A percentile compares a stretch with the other conserved stretches of the same genome.
Conservation (phyloP, 2,113 vertebrate species). For the Poecile atricapillus region DNA sequence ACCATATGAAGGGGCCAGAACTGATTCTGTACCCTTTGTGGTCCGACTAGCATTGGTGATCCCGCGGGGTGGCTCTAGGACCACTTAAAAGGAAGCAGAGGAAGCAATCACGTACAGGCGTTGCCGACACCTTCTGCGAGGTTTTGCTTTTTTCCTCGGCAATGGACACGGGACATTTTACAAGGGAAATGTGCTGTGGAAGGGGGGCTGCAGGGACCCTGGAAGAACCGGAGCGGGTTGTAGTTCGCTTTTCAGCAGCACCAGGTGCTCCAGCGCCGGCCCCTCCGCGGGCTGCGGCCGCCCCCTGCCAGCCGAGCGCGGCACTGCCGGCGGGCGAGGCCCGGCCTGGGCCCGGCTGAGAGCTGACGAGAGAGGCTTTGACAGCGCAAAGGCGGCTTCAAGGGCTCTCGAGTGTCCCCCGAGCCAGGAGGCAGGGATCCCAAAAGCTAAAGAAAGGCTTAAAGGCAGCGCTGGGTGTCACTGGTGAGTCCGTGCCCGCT, state of each 20-base stretch:
- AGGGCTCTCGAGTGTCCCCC: background rate
- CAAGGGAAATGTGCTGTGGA: background rate
- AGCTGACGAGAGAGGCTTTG: fast-evolving
- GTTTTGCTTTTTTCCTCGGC: background rate
- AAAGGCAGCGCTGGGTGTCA: background rate
- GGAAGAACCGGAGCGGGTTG: fast-evolving
- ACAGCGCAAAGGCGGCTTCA: fast-evolving
- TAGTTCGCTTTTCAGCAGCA: fast-evolving
- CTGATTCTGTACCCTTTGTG: background rate
- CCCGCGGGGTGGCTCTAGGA: background rate
- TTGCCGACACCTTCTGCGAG: background rate
- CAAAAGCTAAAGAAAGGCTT: background rate
- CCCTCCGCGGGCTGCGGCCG: background rate
- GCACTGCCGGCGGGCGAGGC: background rate
- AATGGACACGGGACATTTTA: background rate
- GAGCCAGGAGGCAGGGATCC: too few relatives aligned
- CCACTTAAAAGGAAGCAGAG: fast-evolving
- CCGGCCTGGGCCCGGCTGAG: fast-evolving
- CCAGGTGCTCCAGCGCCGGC: fast-evolving
- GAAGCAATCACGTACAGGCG: fast-evolving
- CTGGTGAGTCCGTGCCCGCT: background rate
- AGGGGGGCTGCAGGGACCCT: too few relatives aligned
- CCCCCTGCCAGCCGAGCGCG: background rate
- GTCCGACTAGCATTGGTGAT: fast-evolving
- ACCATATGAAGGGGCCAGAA: background rate